phyloP scores from a whole-genome alignment of 2,888 invertebrate genomes.

The Apamea anceps region DNA sequence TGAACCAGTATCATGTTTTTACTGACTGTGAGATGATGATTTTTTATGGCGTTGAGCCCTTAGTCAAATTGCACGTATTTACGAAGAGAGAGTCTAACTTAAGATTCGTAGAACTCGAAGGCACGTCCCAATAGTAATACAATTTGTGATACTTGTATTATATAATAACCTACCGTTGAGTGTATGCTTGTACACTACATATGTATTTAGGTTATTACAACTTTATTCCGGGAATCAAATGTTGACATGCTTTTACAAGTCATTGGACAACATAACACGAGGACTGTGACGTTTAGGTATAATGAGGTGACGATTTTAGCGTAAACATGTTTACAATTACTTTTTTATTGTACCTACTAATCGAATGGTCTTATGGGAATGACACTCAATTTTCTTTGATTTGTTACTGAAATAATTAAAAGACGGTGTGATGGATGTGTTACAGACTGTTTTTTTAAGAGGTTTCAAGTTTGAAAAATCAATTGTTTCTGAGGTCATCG shows the following conservation, averaged over 20 bases:
- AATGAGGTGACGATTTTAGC: conserved; percentile 8
- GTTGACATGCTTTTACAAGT: neutral
- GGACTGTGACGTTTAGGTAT: neutral
- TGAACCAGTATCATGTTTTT: neutral
- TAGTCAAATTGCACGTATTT: neutral
- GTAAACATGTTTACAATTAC: conserved; percentile 7
- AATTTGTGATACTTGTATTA: neutral
- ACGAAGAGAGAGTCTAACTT: no score
- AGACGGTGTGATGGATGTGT: neutral
- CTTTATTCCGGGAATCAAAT: neutral
- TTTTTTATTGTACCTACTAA: neutral
- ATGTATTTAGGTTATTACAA: neutral
- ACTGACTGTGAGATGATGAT: neutral
- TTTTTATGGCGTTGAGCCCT: neutral
- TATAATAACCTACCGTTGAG: neutral
- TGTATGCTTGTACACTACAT: neutral
- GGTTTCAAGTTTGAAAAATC: neutral
- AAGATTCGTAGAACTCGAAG: neutral
- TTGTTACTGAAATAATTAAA: neutral
- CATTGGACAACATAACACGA: neutral
- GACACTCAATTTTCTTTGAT: neutral
- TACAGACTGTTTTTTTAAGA: neutral
- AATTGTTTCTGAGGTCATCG: neutral
- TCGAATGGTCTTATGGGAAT: neutral
- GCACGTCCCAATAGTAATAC: neutral